A percentile compares a stretch with the other conserved stretches of the same genome.
phyloP scores from a whole-genome alignment of 1,140 invertebrate genomes.

The Harlomillsia oculata region DNA sequence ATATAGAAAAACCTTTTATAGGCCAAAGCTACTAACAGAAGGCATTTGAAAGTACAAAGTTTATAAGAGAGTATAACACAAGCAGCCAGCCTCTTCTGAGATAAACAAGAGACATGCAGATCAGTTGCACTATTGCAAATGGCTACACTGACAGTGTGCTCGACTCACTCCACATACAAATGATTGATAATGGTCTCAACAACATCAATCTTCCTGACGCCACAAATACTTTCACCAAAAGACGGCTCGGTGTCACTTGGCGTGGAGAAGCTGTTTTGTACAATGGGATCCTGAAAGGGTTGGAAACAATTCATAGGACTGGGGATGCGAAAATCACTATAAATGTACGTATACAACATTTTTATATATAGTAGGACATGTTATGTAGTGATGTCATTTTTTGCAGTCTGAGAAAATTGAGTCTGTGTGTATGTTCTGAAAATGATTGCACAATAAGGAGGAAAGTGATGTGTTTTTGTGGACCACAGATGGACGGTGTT shows the following conservation, averaged over 20 bases:
- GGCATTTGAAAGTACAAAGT: no score
- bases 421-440: no score
- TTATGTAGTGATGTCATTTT: no score
- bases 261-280: constrained; percentile 20
- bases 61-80: no score
- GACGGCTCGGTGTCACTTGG: constrained; percentile 20
- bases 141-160: constrained; percentile 16
- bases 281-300: constrained; percentile 21
- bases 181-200: constrained; percentile 20
- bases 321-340: constrained; percentile 18
- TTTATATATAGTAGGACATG: not conserved
- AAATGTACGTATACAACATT: constrained; percentile 4
- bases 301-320: constrained; percentile 24
- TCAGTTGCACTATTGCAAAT: constrained; percentile 4
- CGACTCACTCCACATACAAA: constrained; percentile 19
- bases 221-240: constrained; percentile 11
- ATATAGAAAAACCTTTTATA: no score
- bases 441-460: no score
- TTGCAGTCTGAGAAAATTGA: no score
- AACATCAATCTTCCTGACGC: constrained; percentile 19
- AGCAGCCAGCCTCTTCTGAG: not conserved
- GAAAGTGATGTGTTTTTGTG: no score
- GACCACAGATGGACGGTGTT: constrained; percentile 8
- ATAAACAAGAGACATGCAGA: constrained; percentile 5
- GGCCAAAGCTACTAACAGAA: no score